phyloP scores from a whole-genome alignment of 2,113 vertebrate species.

The Cyanoliseus patagonus region DNA sequence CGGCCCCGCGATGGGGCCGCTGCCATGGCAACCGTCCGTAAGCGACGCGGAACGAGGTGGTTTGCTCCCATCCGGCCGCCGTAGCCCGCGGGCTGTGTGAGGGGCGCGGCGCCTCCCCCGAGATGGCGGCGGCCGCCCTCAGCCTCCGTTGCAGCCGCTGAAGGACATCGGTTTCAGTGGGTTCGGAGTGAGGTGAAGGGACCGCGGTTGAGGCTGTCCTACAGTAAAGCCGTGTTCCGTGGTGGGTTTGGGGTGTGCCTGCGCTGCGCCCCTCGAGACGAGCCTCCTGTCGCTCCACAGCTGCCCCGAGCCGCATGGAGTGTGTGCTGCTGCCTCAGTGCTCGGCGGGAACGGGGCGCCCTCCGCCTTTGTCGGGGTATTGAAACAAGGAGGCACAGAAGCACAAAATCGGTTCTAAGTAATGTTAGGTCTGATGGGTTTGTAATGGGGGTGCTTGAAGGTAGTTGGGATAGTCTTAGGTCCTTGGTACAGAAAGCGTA shows the following conservation, averaged over 20 bases:
- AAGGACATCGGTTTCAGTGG: fast-evolving
- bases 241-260: no score
- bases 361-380: no score
- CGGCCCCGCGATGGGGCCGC: no score
- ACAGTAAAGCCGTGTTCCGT: fast-evolving
- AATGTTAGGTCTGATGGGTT: no score
- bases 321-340: no score
- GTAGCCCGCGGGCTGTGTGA: fast-evolving
- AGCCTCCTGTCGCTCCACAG: not conserved
- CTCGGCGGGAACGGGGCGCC: not conserved
- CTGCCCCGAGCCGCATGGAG: fast-evolving
- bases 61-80: fast-evolving
- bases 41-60: fast-evolving
- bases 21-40: not conserved
- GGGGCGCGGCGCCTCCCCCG: fast-evolving
- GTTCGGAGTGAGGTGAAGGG: no score
- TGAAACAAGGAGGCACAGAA: no score
- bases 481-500: no score
- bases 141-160: fast-evolving
- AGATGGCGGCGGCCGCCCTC: not conserved
- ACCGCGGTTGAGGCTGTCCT: fast-evolving
- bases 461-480: no score
- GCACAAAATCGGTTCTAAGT: no score
- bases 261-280: not conserved
- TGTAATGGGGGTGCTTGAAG: no score